phyloP scores from a whole-genome alignment of 2,797 vertebrate species.

The Huso huso region DNA sequence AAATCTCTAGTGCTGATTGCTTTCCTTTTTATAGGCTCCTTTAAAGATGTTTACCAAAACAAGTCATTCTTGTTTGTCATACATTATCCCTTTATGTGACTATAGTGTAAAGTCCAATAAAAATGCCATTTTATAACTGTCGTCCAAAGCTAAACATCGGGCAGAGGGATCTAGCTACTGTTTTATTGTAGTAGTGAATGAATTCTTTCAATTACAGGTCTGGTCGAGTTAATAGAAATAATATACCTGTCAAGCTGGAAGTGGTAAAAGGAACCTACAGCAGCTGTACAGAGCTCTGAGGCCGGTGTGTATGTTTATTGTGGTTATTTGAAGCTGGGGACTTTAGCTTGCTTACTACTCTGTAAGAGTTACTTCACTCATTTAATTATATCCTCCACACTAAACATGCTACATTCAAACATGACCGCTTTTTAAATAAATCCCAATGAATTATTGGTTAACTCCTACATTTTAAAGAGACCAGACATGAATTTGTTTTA shows the following conservation, averaged over 20 bases:
- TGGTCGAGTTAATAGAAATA: constrained; percentile 52
- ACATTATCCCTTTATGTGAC: constrained; percentile 57
- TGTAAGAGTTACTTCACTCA: too few relatives aligned
- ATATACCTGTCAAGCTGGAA: constrained; percentile 31
- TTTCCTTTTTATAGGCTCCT: constrained; percentile 59
- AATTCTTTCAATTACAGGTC: constrained; percentile 48
- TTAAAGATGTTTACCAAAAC: constrained; percentile 44
- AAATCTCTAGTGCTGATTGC: constrained; percentile 40
- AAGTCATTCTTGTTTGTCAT: constrained; percentile 51
- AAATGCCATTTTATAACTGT: constrained; percentile 59
- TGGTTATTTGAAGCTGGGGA: constrained; percentile 1
- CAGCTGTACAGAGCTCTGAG: too few relatives aligned
- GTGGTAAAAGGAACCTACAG: background rate
- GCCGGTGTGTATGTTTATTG: too few relatives aligned
- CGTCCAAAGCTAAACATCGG: constrained; percentile 42
- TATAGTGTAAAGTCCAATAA: constrained; percentile 61
- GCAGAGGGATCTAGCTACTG: constrained; percentile 30
- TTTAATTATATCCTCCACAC: too few relatives aligned
- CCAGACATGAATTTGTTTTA: too few relatives aligned
- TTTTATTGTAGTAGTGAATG: constrained; percentile 43
- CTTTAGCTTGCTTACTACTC: background rate
- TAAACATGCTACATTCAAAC: too few relatives aligned
- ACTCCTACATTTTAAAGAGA: too few relatives aligned
- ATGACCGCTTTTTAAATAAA: too few relatives aligned
- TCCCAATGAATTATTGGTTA: too few relatives aligned